Evolutionary conservation across 1,140 invertebrate species (phyloP).

Genomic region (Himalopsyche phryganea): DNA sequence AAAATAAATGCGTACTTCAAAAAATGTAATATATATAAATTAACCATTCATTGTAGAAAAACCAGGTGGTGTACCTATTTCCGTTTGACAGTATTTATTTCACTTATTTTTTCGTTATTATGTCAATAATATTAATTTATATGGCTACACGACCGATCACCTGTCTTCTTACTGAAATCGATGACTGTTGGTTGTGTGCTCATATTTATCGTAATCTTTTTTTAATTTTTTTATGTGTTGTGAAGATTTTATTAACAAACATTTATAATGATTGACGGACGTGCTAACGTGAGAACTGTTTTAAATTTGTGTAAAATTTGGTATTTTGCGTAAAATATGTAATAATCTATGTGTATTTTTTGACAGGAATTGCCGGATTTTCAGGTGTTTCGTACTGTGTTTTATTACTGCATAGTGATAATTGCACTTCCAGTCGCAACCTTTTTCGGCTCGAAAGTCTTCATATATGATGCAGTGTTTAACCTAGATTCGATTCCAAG

Average conservation of each 20-base stretch:
- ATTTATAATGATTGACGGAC: slow-evolving; percentile 50
- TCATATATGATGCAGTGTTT: slow-evolving; percentile 58
- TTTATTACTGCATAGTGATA: slow-evolving; percentile 61
- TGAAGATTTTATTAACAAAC: no score
- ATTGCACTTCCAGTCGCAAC: slow-evolving; percentile 59
- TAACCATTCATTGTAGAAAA: no score
- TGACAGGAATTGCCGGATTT: slow-evolving; percentile 56
- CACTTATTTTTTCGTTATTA: no score
- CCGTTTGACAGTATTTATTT: no score
- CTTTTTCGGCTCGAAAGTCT: slow-evolving; percentile 57
- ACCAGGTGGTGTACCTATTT: no score
- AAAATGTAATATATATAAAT: no score
- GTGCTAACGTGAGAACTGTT: slow-evolving; percentile 47
- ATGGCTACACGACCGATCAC: no score
- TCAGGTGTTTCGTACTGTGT: slow-evolving; percentile 59
- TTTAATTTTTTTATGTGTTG: slow-evolving; percentile 5
- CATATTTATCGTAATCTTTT: not conserved
- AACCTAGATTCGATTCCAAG: slow-evolving; percentile 58
- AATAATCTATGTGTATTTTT: slow-evolving; percentile 20
- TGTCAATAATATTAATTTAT: no score
- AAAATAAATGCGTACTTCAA: no score
- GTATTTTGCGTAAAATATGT: slow-evolving; percentile 10
- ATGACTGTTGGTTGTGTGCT: no score
- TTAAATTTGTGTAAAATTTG: slow-evolving; percentile 6
- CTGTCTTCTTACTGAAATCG: no score